A percentile compares a stretch with the other conserved stretches of the same genome.
phyloP scores from a whole-genome alignment of 1,140 invertebrate genomes.

The Scaptomyza montana region DNA sequence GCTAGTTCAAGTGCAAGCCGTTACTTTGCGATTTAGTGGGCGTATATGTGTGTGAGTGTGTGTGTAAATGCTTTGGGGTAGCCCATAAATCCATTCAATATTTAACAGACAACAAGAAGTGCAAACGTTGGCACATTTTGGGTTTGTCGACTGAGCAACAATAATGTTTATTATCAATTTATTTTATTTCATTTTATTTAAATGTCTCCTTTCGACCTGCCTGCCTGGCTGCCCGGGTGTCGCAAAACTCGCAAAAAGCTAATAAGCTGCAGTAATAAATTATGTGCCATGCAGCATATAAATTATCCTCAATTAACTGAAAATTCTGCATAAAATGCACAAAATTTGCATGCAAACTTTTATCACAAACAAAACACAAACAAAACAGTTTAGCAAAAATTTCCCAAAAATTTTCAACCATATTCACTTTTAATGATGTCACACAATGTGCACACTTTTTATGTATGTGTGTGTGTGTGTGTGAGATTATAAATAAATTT shows the following conservation, averaged over 20 bases:
- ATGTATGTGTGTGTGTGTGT: slow-evolving; percentile 10
- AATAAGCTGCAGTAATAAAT: slow-evolving; percentile 81
- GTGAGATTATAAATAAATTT: slow-evolving; percentile 64
- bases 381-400: slow-evolving; percentile 7
- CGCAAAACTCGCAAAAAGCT: slow-evolving; percentile 59
- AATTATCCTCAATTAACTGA: slow-evolving; percentile 76
- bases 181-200: slow-evolving; percentile 78
- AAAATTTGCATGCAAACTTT: slow-evolving; percentile 66
- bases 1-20: slow-evolving; percentile 52
- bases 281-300: slow-evolving; percentile 78
- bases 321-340: slow-evolving; percentile 72
- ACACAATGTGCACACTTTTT: slow-evolving; percentile 22
- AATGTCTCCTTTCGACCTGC: slow-evolving; percentile 54
- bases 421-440: slow-evolving; percentile 51
- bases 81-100: slow-evolving; percentile 74
- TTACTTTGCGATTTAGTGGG: slow-evolving; percentile 41
- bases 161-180: slow-evolving; percentile 74
- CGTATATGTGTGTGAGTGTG: slow-evolving; percentile 13
- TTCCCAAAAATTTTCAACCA: slow-evolving; percentile 33
- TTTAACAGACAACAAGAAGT: slow-evolving; percentile 70
- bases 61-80: slow-evolving; percentile 17
- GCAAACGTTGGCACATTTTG: slow-evolving; percentile 73
- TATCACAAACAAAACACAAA: slow-evolving; percentile 10
- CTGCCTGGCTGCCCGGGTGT: slow-evolving; percentile 28
- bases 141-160: slow-evolving; percentile 50